Percentiles rank a stretch among this genome's conserved stretches.
Evolutionary conservation across 2,888 invertebrate genomes (phyloP).

Genomic region (Latrodectus elegans): DNA sequence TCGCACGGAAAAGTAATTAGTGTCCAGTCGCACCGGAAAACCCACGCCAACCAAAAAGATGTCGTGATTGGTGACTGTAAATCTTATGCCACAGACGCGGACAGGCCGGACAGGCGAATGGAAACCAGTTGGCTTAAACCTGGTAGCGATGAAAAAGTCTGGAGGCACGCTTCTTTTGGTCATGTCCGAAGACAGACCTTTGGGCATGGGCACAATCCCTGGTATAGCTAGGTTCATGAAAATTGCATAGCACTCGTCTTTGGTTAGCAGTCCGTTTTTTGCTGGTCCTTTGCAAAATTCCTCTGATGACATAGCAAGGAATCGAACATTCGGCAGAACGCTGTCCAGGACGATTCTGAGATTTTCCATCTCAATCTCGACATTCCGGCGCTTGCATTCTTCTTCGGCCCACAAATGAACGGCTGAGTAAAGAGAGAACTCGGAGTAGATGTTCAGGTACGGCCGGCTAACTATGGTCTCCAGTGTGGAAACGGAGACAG

Average conservation of each 20-base stretch:
- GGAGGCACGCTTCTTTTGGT: conserved; percentile 60
- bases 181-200: conserved; percentile 66
- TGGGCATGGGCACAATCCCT: conserved; percentile 71
- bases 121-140: conserved; percentile 71
- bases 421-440: conserved; percentile 71
- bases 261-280: conserved; percentile 70
- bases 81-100: conserved; percentile 70
- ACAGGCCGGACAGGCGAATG: conserved; percentile 70
- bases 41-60: conserved; percentile 71
- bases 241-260: conserved; percentile 71
- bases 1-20: conserved; percentile 58
- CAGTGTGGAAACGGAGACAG: conserved; percentile 69
- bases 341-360: conserved; percentile 68
- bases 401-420: conserved; percentile 71
- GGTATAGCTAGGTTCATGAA: conserved; percentile 72
- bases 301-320: conserved; percentile 71
- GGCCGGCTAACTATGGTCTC: conserved; percentile 71
- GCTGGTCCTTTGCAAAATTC: conserved; percentile 71
- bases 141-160: conserved; percentile 65
- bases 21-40: conserved; percentile 71
- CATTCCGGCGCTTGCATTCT: conserved; percentile 70
- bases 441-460: conserved; percentile 71
- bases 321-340: conserved; percentile 67
- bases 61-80: conserved; percentile 71
- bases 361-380: conserved; percentile 69